phyloP scores from a whole-genome alignment of 2,888 invertebrate genomes.

The Cheilosia variabilis region DNA sequence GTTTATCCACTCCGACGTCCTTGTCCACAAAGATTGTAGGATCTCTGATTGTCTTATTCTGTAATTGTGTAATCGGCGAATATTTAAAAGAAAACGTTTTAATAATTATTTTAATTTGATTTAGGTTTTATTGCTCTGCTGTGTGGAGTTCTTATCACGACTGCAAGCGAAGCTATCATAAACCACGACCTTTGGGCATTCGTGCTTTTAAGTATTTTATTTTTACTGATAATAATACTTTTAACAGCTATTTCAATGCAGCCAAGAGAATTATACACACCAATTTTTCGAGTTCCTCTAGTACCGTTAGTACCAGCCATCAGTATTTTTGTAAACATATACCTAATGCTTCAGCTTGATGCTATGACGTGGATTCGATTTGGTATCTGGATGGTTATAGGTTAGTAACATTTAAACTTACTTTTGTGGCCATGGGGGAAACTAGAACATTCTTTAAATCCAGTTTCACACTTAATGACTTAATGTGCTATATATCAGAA shows the following conservation, averaged over 20 bases:
- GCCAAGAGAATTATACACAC: constrained; percentile 79
- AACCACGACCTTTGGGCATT: constrained; percentile 79
- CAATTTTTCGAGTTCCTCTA: constrained; percentile 88
- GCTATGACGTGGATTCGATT: constrained; percentile 92
- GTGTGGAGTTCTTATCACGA: constrained; percentile 80
- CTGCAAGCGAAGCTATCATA: constrained; percentile 78
- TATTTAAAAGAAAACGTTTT: not conserved
- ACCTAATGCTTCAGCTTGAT: constrained; percentile 92
- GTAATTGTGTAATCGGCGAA: constrained; percentile 74
- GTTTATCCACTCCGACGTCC: constrained; percentile 78
- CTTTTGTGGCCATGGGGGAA: not conserved
- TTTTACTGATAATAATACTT: constrained; percentile 77
- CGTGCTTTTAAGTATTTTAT: constrained; percentile 77
- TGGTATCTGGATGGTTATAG: constrained; percentile 91
- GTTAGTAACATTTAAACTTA: constrained; percentile 84
- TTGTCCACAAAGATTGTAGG: constrained; percentile 81
- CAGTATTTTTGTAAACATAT: constrained; percentile 93
- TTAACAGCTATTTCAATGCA: constrained; percentile 81
- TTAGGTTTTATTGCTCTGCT: constrained; percentile 80
- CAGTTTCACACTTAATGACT: too few species aligned
- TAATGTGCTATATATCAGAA: not conserved
- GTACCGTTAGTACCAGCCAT: constrained; percentile 92
- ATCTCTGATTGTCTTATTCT: constrained; percentile 79
- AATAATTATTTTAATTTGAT: constrained; percentile 7
- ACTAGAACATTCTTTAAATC: not conserved